Evolutionary conservation across 1,140 invertebrate species (phyloP), one percentile per base, ranked within the genome.

Genomic region (Pseudomyrmex sp.): DNA sequence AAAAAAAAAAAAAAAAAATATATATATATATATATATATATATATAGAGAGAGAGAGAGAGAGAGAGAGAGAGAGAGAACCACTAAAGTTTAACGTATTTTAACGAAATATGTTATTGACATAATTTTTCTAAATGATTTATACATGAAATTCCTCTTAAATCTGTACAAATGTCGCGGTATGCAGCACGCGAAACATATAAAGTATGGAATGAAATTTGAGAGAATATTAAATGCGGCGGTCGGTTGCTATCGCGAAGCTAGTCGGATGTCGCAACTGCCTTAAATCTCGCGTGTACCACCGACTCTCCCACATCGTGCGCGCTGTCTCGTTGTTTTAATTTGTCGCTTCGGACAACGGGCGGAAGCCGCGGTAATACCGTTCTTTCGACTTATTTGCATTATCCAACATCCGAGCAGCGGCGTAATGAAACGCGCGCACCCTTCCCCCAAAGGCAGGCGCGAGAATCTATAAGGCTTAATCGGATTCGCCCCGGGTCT

Each of bases 301-400:
- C 72, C 26, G 18, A 46, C 61, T 63, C 61, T 63, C 20, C 61
- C 61, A 50, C 72, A 83, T 54, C 74, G 44, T 44, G 70, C 52
- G 50, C 72, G 8, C 52, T 59, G 23, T 12, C 61, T 50, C 59
- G 61, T 77, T 83, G 82, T 83, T 83, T 79, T 77, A 70, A 80
- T 80, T 80, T 84, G 82, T 74, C 87, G 75, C 85, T 90, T 91
- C 90, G 87, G 86, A 90, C 90, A 88, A 91, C 90, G 87, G 85
- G 20, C 86, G 87, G 85, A 82, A 86, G 84, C 63, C 83, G 83
- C 70, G 85, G 87, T 87, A 85, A 85, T 85, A 87, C 82, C 85
- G 83, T 7, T 35, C 79, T 83, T 86, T 85, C 88, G 88, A 89
- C 90, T 90, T 91, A 91, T 91, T 91, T 89, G 90, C 90, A 91